These are phyloP conservation scores for Neodontobutis hainanensis DNA, from an alignment of 2,113 vertebrate species.

Conservation along the genomic window DNA sequence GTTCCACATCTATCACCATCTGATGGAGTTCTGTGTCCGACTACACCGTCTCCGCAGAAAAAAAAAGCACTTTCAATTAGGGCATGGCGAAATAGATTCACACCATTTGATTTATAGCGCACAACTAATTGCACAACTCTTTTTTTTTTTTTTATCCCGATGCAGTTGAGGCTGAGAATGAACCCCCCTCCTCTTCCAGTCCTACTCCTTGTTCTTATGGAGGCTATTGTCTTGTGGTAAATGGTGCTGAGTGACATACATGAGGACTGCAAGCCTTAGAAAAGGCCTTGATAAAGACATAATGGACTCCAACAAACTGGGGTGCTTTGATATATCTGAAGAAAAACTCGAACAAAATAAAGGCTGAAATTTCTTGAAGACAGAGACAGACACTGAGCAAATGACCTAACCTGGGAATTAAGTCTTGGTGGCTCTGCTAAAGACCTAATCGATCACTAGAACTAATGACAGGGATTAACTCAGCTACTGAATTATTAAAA, in stretches of 20 bases:
- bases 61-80: constrained; percentile 94
- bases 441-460: background rate
- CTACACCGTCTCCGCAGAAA: constrained; percentile 72
- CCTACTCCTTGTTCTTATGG: constrained; percentile 76
- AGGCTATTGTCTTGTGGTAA: constrained; percentile 85
- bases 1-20: constrained; percentile 93
- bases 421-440: background rate
- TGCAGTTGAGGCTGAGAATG: constrained; percentile 88
- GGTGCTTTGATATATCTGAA: constrained; percentile 44
- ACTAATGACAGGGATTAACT: too few relatives aligned
- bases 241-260: constrained; percentile 72
- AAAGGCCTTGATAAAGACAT: constrained; percentile 54
- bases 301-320: constrained; percentile 47
- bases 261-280: constrained; percentile 48
- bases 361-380: background rate
- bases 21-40: constrained; percentile 84
- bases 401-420: background rate
- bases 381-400: too few relatives aligned
- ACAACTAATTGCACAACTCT: constrained; percentile 92
- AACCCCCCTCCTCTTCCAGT: constrained; percentile 50
- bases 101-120: constrained; percentile 95
- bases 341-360: constrained; percentile 2
- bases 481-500: too few relatives aligned
- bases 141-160: constrained; percentile 76
- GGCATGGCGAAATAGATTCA: constrained; percentile 88